These are phyloP conservation scores for Premnoplex brunnescens DNA, from an alignment of 2,797 vertebrate genomes.

Conservation along the genomic window DNA sequence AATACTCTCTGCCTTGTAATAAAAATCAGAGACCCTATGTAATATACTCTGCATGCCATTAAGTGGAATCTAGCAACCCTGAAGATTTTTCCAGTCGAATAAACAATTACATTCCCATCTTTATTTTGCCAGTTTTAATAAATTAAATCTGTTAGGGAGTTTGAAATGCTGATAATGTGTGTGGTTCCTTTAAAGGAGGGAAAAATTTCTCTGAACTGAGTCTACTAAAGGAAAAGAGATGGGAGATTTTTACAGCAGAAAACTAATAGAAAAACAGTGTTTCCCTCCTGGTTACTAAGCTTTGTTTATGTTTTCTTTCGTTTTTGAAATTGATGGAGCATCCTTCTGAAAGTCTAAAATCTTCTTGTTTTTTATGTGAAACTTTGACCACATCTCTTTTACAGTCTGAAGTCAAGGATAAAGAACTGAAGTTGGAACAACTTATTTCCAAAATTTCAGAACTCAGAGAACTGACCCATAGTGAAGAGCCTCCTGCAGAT, in stretches of 20 bases:
- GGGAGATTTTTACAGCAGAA: not conserved
- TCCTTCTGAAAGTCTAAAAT: not conserved
- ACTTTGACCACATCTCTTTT: not conserved
- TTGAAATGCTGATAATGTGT: not conserved
- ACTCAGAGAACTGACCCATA: conserved; percentile 84
- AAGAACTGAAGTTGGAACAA: conserved; percentile 82
- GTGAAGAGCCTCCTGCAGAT: conserved; percentile 85
- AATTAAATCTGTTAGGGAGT: not conserved
- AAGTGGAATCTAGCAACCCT: not conserved
- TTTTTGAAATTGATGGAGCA: not conserved
- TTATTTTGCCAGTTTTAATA: not conserved
- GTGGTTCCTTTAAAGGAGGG: not conserved
- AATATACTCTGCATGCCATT: not conserved
- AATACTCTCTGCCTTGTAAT: not conserved
- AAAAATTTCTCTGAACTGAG: not conserved
- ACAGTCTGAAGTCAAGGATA: conserved; percentile 86
- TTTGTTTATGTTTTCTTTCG: not conserved
- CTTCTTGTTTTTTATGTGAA: not conserved
- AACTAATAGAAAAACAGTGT: not conserved
- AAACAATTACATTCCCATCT: not conserved
- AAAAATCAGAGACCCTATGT: not conserved
- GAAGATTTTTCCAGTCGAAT: not conserved
- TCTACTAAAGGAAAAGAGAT: not conserved
- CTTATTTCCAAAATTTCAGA: conserved; percentile 86
- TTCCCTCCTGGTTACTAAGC: not conserved